phyloP scores from a whole-genome alignment of 1,140 invertebrate species.

The Nasonia vitripennis region DNA sequence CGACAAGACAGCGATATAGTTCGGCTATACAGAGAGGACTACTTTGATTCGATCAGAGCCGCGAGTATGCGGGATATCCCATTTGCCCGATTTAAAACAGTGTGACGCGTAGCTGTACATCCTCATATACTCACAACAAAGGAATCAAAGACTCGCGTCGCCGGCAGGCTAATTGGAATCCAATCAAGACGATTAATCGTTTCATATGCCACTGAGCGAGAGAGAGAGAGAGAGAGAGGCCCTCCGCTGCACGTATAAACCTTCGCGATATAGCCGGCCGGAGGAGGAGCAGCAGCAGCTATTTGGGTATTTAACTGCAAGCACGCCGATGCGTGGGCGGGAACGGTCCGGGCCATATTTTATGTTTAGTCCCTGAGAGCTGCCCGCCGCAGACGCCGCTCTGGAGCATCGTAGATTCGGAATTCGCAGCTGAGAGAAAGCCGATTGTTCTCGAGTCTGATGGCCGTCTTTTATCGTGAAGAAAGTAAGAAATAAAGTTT shows the following conservation, averaged over 20 bases:
- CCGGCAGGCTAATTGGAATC: slow-evolving; percentile 71
- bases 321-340: slow-evolving; percentile 64
- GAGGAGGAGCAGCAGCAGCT: slow-evolving; percentile 51
- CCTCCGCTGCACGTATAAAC: slow-evolving; percentile 15
- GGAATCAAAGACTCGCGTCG: slow-evolving; percentile 54
- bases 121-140: no score
- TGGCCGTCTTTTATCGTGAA: no score
- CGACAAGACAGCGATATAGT: no score
- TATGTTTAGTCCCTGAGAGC: slow-evolving; percentile 62
- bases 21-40: no score
- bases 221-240: not conserved
- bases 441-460: not conserved
- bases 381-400: slow-evolving; percentile 62
- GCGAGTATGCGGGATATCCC: no score
- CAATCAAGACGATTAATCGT: slow-evolving; percentile 71
- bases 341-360: slow-evolving; percentile 65
- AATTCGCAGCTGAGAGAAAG: slow-evolving; percentile 9
- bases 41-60: no score
- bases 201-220: slow-evolving; percentile 59
- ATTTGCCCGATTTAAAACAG: no score
- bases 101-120: no score
- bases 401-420: slow-evolving; percentile 29
- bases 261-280: slow-evolving; percentile 27
- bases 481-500: no score
- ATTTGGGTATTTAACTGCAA: slow-evolving; percentile 70